Percentiles rank a stretch among this genome's conserved stretches.
Conservation (phyloP, 2,113 vertebrate genomes). For the Semnornis frantzii region DNA sequence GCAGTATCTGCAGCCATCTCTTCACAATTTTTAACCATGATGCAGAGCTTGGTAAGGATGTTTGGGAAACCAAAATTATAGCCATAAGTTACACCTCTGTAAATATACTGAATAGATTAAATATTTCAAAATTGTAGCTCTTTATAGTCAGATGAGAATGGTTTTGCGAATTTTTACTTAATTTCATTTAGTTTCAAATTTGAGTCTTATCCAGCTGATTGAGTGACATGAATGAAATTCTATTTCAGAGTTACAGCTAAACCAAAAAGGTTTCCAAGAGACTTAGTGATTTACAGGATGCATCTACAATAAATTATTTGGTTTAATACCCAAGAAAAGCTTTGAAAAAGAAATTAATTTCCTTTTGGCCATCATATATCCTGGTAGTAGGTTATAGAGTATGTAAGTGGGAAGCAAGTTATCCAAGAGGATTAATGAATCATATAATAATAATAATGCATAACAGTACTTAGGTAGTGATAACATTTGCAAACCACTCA, state of each 20-base stretch:
- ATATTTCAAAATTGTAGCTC: neutral
- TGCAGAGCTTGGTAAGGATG: neutral
- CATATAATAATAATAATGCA: neutral
- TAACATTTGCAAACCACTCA: neutral
- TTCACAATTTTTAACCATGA: neutral
- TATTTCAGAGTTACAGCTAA: neutral
- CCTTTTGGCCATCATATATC: neutral
- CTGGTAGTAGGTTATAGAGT: neutral
- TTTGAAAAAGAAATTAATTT: conserved; percentile 4
- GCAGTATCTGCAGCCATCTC: neutral
- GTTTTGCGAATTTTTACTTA: neutral
- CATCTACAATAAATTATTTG: neutral
- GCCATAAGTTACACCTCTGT: neutral
- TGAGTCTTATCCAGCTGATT: neutral
- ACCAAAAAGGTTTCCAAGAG: neutral
- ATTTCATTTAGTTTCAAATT: neutral
- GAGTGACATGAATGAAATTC: neutral
- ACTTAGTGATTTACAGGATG: neutral
- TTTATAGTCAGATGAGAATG: neutral
- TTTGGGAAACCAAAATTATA: neutral
- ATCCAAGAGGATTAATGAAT: conserved; percentile 8
- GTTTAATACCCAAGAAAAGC: conserved; percentile 6
- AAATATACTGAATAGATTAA: neutral
- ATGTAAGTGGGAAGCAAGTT: conserved; percentile 6
- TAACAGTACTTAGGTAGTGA: neutral